These are phyloP conservation scores for Apomyelois bistriatella DNA, from an alignment of 2,888 invertebrate genomes.

Conservation along the genomic window DNA sequence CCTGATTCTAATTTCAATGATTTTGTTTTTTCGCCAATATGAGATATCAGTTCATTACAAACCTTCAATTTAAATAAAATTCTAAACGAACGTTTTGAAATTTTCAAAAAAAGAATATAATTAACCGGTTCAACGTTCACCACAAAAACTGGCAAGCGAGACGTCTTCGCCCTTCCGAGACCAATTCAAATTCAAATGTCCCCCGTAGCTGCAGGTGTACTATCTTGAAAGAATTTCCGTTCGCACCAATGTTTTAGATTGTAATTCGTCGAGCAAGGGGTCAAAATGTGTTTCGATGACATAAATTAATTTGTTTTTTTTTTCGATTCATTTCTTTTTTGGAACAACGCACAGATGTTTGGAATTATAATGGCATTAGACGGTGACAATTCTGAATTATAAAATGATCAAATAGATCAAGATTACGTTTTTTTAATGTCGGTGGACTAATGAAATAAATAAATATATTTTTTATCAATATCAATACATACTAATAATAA, in stretches of 20 bases:
- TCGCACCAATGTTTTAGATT: slow-evolving; percentile 40
- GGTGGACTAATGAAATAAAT: too few species aligned
- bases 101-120: slow-evolving; percentile 19
- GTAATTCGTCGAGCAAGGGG: slow-evolving; percentile 25
- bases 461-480: too few species aligned
- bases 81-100: not conserved
- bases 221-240: slow-evolving; percentile 64
- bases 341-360: slow-evolving; percentile 3
- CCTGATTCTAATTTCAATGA: too few species aligned
- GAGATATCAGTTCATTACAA: not conserved
- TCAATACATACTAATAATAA: too few species aligned
- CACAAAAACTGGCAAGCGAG: slow-evolving; percentile 34
- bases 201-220: slow-evolving; percentile 61
- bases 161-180: slow-evolving; percentile 60
- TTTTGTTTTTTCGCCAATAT: too few species aligned
- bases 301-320: slow-evolving; percentile 12
- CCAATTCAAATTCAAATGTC: slow-evolving; percentile 72
- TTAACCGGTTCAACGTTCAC: slow-evolving; percentile 22
- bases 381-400: slow-evolving; percentile 15
- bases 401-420: not conserved
- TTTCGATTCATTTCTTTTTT: not conserved
- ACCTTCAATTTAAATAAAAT: not conserved
- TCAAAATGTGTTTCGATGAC: slow-evolving; percentile 16
- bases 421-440: not conserved
- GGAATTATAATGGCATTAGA: slow-evolving; percentile 8